A percentile compares a stretch with the other conserved stretches of the same genome.
phyloP scores from a whole-genome alignment of 1,140 invertebrate species.

The Sarcophaga bullata region DNA sequence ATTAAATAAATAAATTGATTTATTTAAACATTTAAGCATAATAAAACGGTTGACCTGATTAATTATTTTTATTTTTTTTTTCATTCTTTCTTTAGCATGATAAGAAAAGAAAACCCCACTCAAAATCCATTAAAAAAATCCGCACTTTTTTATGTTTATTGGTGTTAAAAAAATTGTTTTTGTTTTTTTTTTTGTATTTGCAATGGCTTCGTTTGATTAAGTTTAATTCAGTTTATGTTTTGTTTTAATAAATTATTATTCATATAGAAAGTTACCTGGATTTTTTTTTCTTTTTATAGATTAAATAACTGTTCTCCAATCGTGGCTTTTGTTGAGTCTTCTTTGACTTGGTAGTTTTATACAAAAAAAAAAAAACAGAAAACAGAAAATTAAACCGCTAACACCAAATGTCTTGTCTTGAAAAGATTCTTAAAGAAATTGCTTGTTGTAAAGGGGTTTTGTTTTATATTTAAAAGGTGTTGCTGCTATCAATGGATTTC shows the following conservation, averaged over 20 bases:
- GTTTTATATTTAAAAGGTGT: not conserved
- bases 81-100: not conserved
- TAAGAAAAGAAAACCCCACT: not conserved
- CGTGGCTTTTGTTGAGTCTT: not conserved
- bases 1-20: not conserved
- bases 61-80: not conserved
- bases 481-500: not conserved
- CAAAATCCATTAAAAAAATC: not conserved
- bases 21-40: not conserved
- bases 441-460: no score
- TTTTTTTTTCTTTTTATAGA: not conserved
- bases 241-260: conserved; percentile 10
- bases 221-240: not conserved
- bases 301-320: not conserved
- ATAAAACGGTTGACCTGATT: conserved; percentile 30
- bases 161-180: not conserved
- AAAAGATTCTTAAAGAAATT: no score
- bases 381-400: no score
- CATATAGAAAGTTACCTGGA: conserved; percentile 17
- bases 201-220: no score
- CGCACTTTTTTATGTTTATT: not conserved
- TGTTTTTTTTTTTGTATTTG: not conserved
- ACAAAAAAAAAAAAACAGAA: no score
- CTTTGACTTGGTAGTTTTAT: not conserved
- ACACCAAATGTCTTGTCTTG: no score